Evolutionary conservation across 2,888 invertebrate species (phyloP).

Genomic region (Drosophila affinis): DNA sequence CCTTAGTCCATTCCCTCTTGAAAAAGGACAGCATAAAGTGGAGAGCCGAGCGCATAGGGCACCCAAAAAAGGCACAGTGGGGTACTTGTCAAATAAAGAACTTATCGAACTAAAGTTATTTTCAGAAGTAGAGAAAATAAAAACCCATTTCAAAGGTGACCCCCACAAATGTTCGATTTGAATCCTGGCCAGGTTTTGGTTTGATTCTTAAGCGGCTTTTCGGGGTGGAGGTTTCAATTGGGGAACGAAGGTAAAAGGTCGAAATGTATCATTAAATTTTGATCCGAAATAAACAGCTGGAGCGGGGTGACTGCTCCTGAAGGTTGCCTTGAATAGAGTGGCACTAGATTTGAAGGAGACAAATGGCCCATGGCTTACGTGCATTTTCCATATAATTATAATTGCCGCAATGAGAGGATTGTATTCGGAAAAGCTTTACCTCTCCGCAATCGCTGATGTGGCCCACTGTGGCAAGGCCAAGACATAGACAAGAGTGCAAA

Average conservation of each 20-base stretch:
- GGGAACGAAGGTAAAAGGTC: not conserved
- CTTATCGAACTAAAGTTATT: constrained; percentile 33
- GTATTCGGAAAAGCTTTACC: no score
- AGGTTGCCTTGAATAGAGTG: not conserved
- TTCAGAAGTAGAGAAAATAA: not conserved
- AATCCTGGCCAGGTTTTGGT: constrained; percentile 33
- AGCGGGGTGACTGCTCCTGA: no score
- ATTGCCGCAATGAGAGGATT: not conserved
- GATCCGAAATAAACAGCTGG: no score
- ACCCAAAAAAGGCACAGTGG: constrained; percentile 33
- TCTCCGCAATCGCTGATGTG: no score
- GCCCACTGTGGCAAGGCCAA: constrained; percentile 51
- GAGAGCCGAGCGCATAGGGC: constrained; percentile 3
- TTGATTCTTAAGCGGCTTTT: constrained; percentile 25
- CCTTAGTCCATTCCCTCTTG: not conserved
- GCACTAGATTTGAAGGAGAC: not conserved
- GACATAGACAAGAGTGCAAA: constrained; percentile 39
- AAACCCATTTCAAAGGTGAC: constrained; percentile 2
- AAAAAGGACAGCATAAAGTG: constrained; percentile 20
- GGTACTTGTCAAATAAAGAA: constrained; percentile 47
- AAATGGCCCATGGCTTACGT: no score
- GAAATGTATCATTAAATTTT: not conserved
- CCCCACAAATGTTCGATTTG: constrained; percentile 4
- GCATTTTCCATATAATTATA: not conserved
- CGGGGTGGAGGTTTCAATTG: no score